Evolutionary conservation across 2,888 invertebrate species (phyloP).

Genomic region (Bembecia ichneumoniformis): DNA sequence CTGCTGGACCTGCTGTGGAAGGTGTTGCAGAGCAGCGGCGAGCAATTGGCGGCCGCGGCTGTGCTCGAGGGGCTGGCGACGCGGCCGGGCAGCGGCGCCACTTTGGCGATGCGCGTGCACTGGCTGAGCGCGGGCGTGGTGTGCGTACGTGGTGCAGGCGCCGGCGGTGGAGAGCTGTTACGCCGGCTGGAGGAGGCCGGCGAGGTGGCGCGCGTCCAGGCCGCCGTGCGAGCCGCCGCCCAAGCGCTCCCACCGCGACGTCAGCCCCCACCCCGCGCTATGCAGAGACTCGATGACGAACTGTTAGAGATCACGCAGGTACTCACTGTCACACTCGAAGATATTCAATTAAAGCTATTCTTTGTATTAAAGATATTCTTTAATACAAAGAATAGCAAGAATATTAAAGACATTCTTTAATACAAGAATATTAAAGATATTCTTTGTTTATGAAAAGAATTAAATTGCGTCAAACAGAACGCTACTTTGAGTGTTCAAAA

Average conservation of each 20-base stretch:
- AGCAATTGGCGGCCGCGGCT: slow-evolving; percentile 93
- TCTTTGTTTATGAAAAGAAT: too few species aligned
- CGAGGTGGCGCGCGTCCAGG: slow-evolving; percentile 91
- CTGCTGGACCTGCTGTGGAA: slow-evolving; percentile 93
- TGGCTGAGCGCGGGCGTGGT: slow-evolving; percentile 95
- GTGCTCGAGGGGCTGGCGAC: slow-evolving; percentile 91
- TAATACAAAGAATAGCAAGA: too few species aligned
- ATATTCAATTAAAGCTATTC: too few species aligned
- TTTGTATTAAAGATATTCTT: too few species aligned
- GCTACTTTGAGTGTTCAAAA: too few species aligned
- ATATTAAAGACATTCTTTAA: too few species aligned
- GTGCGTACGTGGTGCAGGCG: slow-evolving; percentile 90
- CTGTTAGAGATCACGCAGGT: slow-evolving; percentile 91
- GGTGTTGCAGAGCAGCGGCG: slow-evolving; percentile 92
- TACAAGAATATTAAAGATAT: too few species aligned
- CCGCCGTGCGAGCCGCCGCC: slow-evolving; percentile 71
- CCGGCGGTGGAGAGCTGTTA: slow-evolving; percentile 83
- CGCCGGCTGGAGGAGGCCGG: slow-evolving; percentile 93
- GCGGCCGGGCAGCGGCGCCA: slow-evolving; percentile 78
- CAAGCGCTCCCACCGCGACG: slow-evolving; percentile 58
- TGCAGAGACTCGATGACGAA: slow-evolving; percentile 82
- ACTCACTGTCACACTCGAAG: too few species aligned
- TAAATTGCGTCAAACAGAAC: too few species aligned
- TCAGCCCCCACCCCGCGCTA: slow-evolving; percentile 76
- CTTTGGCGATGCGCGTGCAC: slow-evolving; percentile 85